Evolutionary conservation across 2,888 invertebrate species (phyloP), one percentile per base, ranked within the genome.

Genomic region (Slavum lentiscoides): DNA sequence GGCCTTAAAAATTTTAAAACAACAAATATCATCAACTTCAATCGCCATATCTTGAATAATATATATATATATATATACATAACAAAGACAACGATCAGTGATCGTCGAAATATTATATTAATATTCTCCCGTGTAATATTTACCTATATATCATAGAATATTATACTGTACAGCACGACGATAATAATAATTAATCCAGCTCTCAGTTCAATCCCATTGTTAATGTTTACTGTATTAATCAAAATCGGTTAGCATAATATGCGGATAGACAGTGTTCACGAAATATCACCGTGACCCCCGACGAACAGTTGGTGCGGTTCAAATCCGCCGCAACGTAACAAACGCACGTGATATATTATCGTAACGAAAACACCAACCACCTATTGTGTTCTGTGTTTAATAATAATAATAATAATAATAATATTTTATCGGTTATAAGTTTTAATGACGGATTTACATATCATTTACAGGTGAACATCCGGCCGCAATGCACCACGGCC

Each of bases 401-500:
- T 4, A 17, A 30, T 5, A 6, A 39, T 39, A 39, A 39, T 39
- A 39, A 39, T 39, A 39, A 39, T 39, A 9, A 43, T 43, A 43
- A 43, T 43, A 43, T 43, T 43, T 49, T 13, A 49, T 49, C 11
- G 11, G 11, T 49, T 49, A 15, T 49, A 49, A 43, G 43, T 15
- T 49, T 19, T 55, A 55, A 55, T 19, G 5, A 55, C 68, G n/a
- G 37, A 49, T 23, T 66, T 70, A 74, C 62, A 30, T 2, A 30
- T 30, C 4, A 66, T 75, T 83, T 84, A 21, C 80, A 85, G 85
- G 84, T 61, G 85, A 85, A 81, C 84, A 84, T 75, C 84, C 84
- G 37, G 85, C 85, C n/a, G 84, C 85, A 13, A 85, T 85, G 85
- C 84, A 85, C 74, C 84, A 84, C 70, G 85, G 85, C 17, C 83